These are phyloP conservation scores for Chloroclysta siterata DNA, from an alignment of 2,888 invertebrate genomes.

Conservation along the genomic window DNA sequence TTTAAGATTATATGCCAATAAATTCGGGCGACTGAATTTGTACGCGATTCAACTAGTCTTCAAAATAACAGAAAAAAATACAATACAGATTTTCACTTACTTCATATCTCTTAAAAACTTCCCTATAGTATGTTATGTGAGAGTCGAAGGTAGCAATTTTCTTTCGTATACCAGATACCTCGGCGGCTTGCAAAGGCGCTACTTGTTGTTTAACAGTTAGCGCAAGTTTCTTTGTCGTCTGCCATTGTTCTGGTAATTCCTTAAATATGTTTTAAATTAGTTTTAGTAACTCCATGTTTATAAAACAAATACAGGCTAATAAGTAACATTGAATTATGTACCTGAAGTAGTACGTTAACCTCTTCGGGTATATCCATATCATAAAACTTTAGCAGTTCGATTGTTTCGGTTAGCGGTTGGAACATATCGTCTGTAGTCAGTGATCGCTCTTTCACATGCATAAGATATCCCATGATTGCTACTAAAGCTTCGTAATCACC, in stretches of 20 bases:
- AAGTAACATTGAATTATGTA: constrained; percentile 46
- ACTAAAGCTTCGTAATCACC: constrained; percentile 96
- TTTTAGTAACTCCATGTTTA: not conserved
- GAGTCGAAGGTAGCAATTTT: constrained; percentile 94
- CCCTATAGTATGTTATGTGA: constrained; percentile 93
- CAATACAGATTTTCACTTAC: constrained; percentile 46
- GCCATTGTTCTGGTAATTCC: constrained; percentile 98
- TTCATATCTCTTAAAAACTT: constrained; percentile 92
- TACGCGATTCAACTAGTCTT: too few relatives aligned
- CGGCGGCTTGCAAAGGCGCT: constrained; percentile 96
- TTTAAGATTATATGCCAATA: too few relatives aligned
- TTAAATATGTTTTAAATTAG: constrained; percentile 61
- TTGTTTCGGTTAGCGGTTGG: constrained; percentile 96
- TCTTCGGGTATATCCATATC: constrained; percentile 99
- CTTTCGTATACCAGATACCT: constrained; percentile 95
- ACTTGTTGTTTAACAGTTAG: constrained; percentile 96
- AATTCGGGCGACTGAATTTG: too few relatives aligned
- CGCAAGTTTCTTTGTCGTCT: constrained; percentile 96
- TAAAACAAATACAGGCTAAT: not conserved
- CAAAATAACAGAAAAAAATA: too few relatives aligned
- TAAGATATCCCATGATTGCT: constrained; percentile 96
- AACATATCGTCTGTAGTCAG: constrained; percentile 97
- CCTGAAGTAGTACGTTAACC: constrained; percentile 94
- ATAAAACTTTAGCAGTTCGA: constrained; percentile 96
- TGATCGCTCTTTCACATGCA: constrained; percentile 96